Base-by-base conservation (phyloP, 2,797 vertebrate genomes). In the Chaetophractus vellerosus region DNA sequence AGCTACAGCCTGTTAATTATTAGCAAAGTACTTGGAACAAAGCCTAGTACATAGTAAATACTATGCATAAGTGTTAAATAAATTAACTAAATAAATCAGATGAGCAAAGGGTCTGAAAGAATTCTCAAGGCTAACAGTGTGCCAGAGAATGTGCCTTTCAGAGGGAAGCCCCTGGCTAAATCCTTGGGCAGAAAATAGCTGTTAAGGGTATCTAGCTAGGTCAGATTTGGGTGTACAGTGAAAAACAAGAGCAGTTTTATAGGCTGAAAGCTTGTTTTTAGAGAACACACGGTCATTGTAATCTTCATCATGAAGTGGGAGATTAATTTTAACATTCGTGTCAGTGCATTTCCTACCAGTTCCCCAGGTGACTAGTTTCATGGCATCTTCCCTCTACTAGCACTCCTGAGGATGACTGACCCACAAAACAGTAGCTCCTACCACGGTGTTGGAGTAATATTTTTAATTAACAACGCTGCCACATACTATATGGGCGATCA, bases 391-490 rank as follows among this genome's bases (percentile, higher is more conserved):
- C 8, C 24, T 38, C 38, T 3, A 5, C 52, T 31, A 8, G 41
- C 18, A 9, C 11, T 88, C 57, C 88, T 48, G n/a, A 38, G 63
- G 26, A 61, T 0, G 33, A 33, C 0, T 31, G 75, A 28, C 41
- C 14, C 36, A 4, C 8, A 19, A 11, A 69, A 33, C 6, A 1
- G 23, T 12, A 11, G 31, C 24, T 76, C 23, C 14, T 6, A 28
- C 10, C 31, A 0, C 0, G 0, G 21, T 0, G 1, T 14, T 24
- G 24, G 21, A 48, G 2, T 9, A 2, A 59, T 33, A 23, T 9
- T 33, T 28, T 86, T 41, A 41, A 19, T 23, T 52, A 83, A 36
- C 31, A 63, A 11, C 10, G 64, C 18, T 15, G 0, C 26, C 23
- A 16, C 36, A 80, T 9, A 19, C 16, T 16, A 11, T 26, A 4